Evolutionary conservation across 2,888 invertebrate genomes (phyloP).

Genomic region (Drosophila heteroneura): DNA sequence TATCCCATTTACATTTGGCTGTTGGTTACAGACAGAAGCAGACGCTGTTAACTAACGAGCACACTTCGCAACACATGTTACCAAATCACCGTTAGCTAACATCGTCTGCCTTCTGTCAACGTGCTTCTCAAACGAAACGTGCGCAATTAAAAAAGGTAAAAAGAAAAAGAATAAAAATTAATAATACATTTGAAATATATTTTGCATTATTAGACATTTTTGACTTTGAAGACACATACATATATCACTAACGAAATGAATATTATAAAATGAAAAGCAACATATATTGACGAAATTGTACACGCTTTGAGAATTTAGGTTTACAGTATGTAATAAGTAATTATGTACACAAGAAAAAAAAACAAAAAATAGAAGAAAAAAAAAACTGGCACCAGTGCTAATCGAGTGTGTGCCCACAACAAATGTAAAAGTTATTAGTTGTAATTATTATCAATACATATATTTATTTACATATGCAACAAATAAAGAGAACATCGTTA

Average conservation of each 20-base stretch:
- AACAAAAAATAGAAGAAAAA: neutral
- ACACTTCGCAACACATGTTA: constrained; percentile 60
- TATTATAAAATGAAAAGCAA: constrained; percentile 41
- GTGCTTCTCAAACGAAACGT: neutral
- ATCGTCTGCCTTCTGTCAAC: constrained; percentile 18
- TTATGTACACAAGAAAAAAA: constrained; percentile 37
- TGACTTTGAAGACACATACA: constrained; percentile 22
- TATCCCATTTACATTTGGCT: constrained; percentile 32
- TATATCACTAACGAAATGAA: constrained; percentile 41
- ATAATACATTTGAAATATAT: constrained; percentile 8
- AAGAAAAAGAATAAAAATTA: neutral
- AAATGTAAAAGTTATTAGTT: constrained; percentile 72
- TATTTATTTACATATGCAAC: constrained; percentile 77
- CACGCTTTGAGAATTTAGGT: constrained; percentile 51
- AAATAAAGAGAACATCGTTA: constrained; percentile 78
- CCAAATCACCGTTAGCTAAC: constrained; percentile 42
- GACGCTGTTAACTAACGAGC: constrained; percentile 47
- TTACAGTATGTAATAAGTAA: constrained; percentile 46
- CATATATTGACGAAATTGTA: constrained; percentile 51
- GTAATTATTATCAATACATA: constrained; percentile 68
- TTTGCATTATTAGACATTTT: constrained; percentile 21
- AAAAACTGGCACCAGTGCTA: constrained; percentile 32
- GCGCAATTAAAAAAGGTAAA: neutral
- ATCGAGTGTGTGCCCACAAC: constrained; percentile 35
- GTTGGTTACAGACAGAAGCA: constrained; percentile 13